Evolutionary conservation across 2,888 invertebrate genomes (phyloP).

Genomic region (Pyrgus malvae): DNA sequence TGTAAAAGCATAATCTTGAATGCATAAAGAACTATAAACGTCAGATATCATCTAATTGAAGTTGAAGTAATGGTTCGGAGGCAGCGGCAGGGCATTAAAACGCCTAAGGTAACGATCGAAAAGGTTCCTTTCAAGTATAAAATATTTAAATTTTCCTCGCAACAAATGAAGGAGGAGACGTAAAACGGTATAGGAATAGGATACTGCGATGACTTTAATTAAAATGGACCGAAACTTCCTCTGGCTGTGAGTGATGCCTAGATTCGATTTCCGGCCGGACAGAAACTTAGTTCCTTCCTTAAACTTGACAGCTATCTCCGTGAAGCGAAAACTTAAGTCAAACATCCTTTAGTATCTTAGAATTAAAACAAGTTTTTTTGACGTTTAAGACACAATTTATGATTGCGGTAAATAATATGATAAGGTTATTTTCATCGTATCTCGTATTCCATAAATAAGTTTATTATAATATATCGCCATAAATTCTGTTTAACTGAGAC

Average conservation of each 20-base stretch:
- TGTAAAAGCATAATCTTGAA: conserved; percentile 72
- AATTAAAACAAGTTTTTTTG: not conserved
- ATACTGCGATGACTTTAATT: conserved; percentile 54
- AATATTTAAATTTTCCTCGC: conserved; percentile 70
- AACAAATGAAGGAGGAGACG: conserved; percentile 52
- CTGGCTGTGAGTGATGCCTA: conserved; percentile 41
- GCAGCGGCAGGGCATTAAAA: conserved; percentile 59
- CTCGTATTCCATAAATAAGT: too few relatives aligned
- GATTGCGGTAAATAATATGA: too few relatives aligned
- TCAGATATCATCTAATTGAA: conserved; percentile 81
- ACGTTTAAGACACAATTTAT: too few relatives aligned
- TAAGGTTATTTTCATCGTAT: too few relatives aligned
- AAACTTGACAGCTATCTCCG: conserved; percentile 4
- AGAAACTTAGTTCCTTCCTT: conserved; percentile 16
- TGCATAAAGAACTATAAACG: conserved; percentile 80
- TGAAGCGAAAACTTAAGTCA: conserved; percentile 1
- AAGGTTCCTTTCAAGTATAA: conserved; percentile 62
- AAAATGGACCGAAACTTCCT: conserved; percentile 45
- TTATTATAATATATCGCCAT: too few relatives aligned
- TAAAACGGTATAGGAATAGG: conserved; percentile 44
- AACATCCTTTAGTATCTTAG: not conserved
- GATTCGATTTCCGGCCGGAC: conserved; percentile 39
- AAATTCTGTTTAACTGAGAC: too few relatives aligned
- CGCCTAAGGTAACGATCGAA: conserved; percentile 67
- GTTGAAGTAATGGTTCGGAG: conserved; percentile 58